Conservation (phyloP, 1,140 invertebrate genomes). For the Drosophila biarmipes region DNA sequence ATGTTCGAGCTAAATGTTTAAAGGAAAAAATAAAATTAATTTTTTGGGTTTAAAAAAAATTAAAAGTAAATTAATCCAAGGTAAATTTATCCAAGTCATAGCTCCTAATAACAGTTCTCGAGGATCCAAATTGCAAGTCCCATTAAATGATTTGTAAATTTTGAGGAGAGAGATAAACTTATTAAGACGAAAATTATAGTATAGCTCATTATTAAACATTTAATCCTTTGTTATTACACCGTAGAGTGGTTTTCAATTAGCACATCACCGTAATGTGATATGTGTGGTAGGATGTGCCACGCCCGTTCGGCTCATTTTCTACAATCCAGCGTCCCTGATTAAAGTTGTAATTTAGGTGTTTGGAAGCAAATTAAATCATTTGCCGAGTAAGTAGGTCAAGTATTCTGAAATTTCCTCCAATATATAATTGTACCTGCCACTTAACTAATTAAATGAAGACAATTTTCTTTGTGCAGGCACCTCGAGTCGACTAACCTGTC, state of each 20-base stretch:
- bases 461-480: constrained; percentile 22
- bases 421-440: constrained; percentile 56
- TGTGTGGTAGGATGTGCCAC: no score
- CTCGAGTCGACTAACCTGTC: constrained; percentile 16
- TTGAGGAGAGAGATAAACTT: no score
- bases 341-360: background rate
- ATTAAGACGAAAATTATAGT: no score
- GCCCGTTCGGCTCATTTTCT: background rate
- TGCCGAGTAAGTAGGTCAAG: constrained; percentile 34
- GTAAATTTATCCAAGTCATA: no score
- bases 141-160: no score
- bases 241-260: background rate
- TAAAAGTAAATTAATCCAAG: background rate
- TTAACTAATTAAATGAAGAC: constrained; percentile 60
- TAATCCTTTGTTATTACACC: background rate
- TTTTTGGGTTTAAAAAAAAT: background rate
- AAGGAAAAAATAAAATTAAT: background rate
- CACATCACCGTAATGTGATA: background rate
- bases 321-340: background rate
- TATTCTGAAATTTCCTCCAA: constrained; percentile 38
- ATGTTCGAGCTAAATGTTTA: background rate
- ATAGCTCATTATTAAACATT: no score
- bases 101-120: no score
- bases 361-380: constrained; percentile 19
- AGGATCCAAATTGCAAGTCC: no score